Conservation (phyloP, 2,797 vertebrate genomes). For the Cygnus olor region DNA sequence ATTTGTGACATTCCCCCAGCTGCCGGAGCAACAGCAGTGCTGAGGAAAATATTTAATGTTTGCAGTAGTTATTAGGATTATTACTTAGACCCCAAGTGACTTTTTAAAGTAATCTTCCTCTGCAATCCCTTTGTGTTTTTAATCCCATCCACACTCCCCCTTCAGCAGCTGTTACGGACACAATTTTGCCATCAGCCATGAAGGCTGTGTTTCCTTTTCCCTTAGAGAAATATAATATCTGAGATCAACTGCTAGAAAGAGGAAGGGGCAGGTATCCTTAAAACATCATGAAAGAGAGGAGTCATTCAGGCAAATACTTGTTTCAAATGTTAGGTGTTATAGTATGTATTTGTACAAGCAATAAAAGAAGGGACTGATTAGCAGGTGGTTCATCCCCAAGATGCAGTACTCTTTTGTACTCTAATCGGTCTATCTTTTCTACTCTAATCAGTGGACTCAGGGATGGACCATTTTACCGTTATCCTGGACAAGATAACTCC, state of each 20-base stretch:
- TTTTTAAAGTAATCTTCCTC: constrained; percentile 17
- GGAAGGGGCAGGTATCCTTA: neutral
- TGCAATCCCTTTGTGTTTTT: constrained; percentile 42
- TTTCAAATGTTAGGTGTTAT: accelerated
- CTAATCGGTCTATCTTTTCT: neutral
- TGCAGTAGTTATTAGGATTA: constrained; percentile 63
- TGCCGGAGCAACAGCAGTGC: constrained; percentile 5
- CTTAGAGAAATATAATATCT: neutral
- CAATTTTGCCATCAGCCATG: neutral
- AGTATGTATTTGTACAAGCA: neutral
- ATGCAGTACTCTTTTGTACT: neutral
- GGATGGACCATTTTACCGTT: neutral
- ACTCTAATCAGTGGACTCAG: neutral
- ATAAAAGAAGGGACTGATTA: neutral
- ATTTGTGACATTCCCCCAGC: constrained; percentile 28
- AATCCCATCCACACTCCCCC: neutral
- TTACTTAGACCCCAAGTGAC: constrained; percentile 49
- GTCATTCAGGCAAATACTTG: neutral
- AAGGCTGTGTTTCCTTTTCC: neutral
- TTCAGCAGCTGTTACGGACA: neutral
- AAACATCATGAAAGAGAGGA: neutral
- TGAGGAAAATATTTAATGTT: constrained; percentile 43
- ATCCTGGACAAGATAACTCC: neutral
- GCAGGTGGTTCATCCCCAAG: neutral
- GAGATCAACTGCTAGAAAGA: neutral